phyloP scores from a whole-genome alignment of 2,888 invertebrate genomes.

The Polyommatus iphigenia region DNA sequence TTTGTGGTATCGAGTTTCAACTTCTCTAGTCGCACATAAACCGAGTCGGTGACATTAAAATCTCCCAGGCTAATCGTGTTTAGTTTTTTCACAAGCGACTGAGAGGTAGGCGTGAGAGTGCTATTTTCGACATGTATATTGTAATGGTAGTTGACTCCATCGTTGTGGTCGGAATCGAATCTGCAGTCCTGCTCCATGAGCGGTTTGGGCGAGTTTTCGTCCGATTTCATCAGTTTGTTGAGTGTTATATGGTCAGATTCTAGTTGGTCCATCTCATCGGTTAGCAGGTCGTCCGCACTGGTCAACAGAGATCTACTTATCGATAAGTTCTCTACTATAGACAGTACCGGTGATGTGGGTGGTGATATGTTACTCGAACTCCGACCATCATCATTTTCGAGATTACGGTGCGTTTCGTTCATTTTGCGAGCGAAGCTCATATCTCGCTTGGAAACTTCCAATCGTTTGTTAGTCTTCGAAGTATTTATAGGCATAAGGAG shows the following conservation, averaged over 20 bases:
- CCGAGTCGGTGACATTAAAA: constrained; percentile 53
- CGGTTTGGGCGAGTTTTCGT: constrained; percentile 58
- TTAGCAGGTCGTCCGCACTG: constrained; percentile 41
- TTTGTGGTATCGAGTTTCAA: constrained; percentile 66
- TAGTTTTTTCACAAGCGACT: constrained; percentile 55
- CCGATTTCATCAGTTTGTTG: constrained; percentile 53
- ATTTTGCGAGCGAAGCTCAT: constrained; percentile 36
- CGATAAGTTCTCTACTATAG: constrained; percentile 68
- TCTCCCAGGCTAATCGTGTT: constrained; percentile 52
- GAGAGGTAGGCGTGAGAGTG: constrained; percentile 44
- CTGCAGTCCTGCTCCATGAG: constrained; percentile 60
- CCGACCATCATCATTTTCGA: constrained; percentile 40
- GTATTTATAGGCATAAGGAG: constrained; percentile 51
- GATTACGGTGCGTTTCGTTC: neutral
- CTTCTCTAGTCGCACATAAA: constrained; percentile 58
- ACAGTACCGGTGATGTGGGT: constrained; percentile 67
- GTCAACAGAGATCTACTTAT: constrained; percentile 53
- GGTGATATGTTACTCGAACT: constrained; percentile 63
- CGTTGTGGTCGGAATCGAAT: constrained; percentile 45
- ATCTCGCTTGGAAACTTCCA: neutral
- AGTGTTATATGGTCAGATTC: constrained; percentile 40
- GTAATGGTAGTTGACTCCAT: constrained; percentile 39
- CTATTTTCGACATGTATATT: constrained; percentile 39
- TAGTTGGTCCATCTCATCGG: constrained; percentile 32
- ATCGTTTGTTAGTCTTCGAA: neutral